Conservation (phyloP, 2,797 vertebrate species). For the Poecilia velifera region DNA sequence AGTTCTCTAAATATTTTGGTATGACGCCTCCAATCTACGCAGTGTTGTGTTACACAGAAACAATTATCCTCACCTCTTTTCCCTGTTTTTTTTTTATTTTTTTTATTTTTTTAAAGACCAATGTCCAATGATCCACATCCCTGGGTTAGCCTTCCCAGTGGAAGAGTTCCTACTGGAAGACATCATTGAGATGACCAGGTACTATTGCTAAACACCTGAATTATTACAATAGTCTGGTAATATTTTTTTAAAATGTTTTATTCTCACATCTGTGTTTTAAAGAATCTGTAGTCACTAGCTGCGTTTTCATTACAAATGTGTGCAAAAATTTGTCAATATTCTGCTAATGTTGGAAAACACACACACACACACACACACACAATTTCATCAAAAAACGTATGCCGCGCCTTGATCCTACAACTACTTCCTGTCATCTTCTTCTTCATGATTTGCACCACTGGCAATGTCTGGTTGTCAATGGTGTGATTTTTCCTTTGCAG, state of each 20-base stretch:
- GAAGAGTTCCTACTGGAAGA: slow-evolving; percentile 94
- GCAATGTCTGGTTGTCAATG: too few species aligned
- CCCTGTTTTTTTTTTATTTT: slow-evolving; percentile 12
- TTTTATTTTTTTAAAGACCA: slow-evolving; percentile 76
- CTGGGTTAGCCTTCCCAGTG: slow-evolving; percentile 95
- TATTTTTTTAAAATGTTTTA: not conserved
- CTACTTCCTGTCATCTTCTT: too few species aligned
- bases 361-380: too few species aligned
- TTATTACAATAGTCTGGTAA: not conserved
- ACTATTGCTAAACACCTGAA: not conserved
- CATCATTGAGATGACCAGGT: slow-evolving; percentile 91
- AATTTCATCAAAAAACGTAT: too few species aligned
- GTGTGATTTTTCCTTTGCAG: too few species aligned
- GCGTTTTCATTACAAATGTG: too few species aligned
- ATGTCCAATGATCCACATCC: slow-evolving; percentile 96
- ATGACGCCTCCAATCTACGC: not conserved
- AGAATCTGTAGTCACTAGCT: not conserved
- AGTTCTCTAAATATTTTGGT: slow-evolving; percentile 97
- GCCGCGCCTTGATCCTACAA: too few species aligned
- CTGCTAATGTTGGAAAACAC: too few species aligned
- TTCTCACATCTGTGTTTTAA: not conserved
- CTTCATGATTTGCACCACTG: too few species aligned
- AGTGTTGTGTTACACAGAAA: not conserved
- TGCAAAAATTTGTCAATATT: too few species aligned
- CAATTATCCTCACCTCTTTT: not conserved